phyloP scores from a whole-genome alignment of 2,888 invertebrate genomes.

The Diaprepes abbreviatus region DNA sequence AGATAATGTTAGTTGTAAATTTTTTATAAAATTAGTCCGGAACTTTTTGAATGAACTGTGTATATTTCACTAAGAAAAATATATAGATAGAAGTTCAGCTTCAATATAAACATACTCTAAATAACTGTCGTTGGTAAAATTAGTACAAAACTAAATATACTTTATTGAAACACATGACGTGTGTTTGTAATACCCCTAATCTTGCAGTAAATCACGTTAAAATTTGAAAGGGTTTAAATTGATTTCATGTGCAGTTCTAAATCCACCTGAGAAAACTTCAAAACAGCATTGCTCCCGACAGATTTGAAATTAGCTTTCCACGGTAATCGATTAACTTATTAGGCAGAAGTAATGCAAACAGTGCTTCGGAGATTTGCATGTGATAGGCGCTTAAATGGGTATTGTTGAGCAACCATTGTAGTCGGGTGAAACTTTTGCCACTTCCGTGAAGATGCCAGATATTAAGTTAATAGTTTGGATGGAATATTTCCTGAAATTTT shows the following conservation, averaged over 20 bases:
- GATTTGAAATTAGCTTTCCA: constrained; percentile 22
- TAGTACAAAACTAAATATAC: too few relatives aligned
- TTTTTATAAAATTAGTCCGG: too few relatives aligned
- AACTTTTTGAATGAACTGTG: too few relatives aligned
- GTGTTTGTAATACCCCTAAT: too few relatives aligned
- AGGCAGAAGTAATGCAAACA: constrained; percentile 53
- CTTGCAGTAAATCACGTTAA: background rate
- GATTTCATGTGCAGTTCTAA: background rate
- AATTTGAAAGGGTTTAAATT: background rate
- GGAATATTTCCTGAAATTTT: too few relatives aligned
- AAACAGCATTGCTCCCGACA: constrained; percentile 15
- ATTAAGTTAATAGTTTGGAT: too few relatives aligned
- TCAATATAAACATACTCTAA: too few relatives aligned
- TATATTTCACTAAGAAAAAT: too few relatives aligned
- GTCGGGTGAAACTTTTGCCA: constrained; percentile 10
- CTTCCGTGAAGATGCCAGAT: background rate
- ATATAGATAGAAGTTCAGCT: too few relatives aligned
- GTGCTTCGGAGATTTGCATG: constrained; percentile 39
- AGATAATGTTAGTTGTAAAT: too few relatives aligned
- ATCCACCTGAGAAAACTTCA: constrained; percentile 8
- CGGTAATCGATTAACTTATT: constrained; percentile 54
- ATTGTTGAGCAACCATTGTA: constrained; percentile 17
- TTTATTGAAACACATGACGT: too few relatives aligned
- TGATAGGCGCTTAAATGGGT: constrained; percentile 19
- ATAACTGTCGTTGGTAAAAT: too few relatives aligned